Evolutionary conservation across 2,797 vertebrate genomes (phyloP).

Genomic region (Ataeniobius toweri): DNA sequence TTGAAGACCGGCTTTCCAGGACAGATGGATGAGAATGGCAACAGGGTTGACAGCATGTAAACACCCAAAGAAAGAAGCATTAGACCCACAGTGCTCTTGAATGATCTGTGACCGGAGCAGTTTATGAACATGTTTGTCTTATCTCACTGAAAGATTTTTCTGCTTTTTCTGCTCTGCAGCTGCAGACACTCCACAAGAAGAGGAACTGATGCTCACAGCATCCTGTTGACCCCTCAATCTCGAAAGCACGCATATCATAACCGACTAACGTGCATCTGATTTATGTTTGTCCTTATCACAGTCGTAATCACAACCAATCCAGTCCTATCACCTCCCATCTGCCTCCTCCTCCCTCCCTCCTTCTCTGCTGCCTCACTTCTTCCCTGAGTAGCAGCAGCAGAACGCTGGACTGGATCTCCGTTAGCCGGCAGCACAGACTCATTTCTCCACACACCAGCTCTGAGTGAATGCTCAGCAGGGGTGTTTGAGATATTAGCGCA

Average conservation of each 20-base stretch:
- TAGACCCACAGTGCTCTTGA: background rate
- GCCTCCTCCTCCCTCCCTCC: conserved; percentile 27
- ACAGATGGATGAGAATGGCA: conserved; percentile 12
- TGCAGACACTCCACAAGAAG: conserved; percentile 42
- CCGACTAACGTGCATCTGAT: conserved; percentile 18
- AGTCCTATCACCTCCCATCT: conserved; percentile 59
- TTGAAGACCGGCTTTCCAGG: conserved; percentile 24
- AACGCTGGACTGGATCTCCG: conserved; percentile 69
- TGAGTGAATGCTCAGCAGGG: conserved; percentile 83
- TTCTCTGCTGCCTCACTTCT: conserved; percentile 61
- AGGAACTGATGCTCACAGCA: conserved; percentile 23
- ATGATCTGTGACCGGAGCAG: conserved; percentile 18
- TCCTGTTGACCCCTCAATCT: conserved; percentile 36
- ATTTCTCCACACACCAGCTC: conserved; percentile 85
- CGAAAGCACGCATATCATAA: conserved; percentile 16
- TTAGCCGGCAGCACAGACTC: conserved; percentile 76
- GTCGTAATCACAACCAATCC: conserved; percentile 57
- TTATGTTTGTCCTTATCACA: conserved; percentile 44
- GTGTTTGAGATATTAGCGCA: conserved; percentile 83
- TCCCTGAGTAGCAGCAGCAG: conserved; percentile 60
- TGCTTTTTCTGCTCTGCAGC: conserved; percentile 39
- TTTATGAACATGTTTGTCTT: conserved; percentile 33
- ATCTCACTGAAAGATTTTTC: conserved; percentile 35
- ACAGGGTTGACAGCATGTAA: conserved; percentile 17
- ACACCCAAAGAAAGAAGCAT: conserved; percentile 6